Evolutionary conservation across 1,140 invertebrate species (phyloP).

Genomic region (Eupristina koningsbergeri): DNA sequence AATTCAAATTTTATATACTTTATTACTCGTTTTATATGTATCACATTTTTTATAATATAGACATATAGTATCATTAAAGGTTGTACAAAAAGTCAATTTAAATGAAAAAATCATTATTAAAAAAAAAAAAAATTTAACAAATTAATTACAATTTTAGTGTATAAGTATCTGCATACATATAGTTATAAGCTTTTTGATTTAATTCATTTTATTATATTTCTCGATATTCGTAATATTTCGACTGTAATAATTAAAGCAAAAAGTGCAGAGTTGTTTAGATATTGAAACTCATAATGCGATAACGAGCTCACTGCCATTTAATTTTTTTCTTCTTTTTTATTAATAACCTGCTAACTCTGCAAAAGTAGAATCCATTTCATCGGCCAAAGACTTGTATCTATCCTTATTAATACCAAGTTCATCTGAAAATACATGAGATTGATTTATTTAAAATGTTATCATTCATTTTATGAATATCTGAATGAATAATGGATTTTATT

Average conservation of each 20-base stretch:
- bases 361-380: constrained; percentile 94
- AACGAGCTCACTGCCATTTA: not conserved
- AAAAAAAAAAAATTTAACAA: not conserved
- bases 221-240: constrained; percentile 40
- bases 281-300: not conserved
- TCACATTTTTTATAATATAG: no score
- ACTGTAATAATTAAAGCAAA: constrained; percentile 42
- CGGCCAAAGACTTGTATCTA: constrained; percentile 95
- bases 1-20: not conserved
- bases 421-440: constrained; percentile 78
- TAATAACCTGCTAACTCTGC: constrained; percentile 94
- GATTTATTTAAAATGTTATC: constrained; percentile 11
- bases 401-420: constrained; percentile 99
- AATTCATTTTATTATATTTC: constrained; percentile 39
- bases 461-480: not conserved
- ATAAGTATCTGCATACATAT: constrained; percentile 25
- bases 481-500: no score
- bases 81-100: constrained; percentile 12
- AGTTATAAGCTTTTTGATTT: constrained; percentile 32
- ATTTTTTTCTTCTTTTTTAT: not conserved
- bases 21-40: no score
- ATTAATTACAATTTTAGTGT: no score
- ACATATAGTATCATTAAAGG: not conserved
- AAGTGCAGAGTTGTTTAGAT: constrained; percentile 48
- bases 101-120: not conserved